phyloP scores from a whole-genome alignment of 2,888 invertebrate species.

The Thymelicus acteon region DNA sequence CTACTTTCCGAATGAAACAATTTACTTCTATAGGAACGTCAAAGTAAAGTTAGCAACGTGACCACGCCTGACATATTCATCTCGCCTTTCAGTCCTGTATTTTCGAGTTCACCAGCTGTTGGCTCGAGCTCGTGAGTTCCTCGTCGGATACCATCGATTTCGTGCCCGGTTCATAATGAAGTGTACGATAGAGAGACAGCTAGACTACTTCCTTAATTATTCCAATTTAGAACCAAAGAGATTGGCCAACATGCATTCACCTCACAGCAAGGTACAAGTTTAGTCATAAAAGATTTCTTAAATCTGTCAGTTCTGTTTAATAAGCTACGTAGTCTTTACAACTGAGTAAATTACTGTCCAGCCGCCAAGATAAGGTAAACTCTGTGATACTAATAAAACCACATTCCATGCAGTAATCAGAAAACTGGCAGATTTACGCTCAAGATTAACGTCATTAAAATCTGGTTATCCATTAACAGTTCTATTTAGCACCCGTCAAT shows the following conservation, averaged over 20 bases:
- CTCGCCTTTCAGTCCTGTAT: slow-evolving; percentile 25
- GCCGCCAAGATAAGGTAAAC: too few species aligned
- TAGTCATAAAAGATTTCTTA: too few species aligned
- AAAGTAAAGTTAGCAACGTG: not conserved
- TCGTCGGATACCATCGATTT: slow-evolving; percentile 26
- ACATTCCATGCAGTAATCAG: too few species aligned
- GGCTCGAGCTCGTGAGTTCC: slow-evolving; percentile 24
- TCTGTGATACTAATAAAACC: too few species aligned
- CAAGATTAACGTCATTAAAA: not conserved
- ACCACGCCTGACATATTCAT: slow-evolving; percentile 21
- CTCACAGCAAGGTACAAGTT: not conserved
- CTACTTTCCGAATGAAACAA: not conserved
- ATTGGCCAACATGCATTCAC: not conserved
- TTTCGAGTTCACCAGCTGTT: slow-evolving; percentile 21
- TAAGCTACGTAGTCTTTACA: too few species aligned
- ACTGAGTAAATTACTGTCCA: too few species aligned
- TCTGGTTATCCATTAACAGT: not conserved
- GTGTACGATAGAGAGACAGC: not conserved
- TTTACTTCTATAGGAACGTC: not conserved
- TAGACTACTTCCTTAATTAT: slow-evolving; percentile 4
- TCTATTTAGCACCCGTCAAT: not conserved
- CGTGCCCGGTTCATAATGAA: slow-evolving; percentile 25
- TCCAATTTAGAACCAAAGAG: not conserved
- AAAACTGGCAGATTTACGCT: too few species aligned
- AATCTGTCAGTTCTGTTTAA: too few species aligned